phyloP scores from a whole-genome alignment of 1,140 invertebrate genomes.

The Paralvinella palmiformis region DNA sequence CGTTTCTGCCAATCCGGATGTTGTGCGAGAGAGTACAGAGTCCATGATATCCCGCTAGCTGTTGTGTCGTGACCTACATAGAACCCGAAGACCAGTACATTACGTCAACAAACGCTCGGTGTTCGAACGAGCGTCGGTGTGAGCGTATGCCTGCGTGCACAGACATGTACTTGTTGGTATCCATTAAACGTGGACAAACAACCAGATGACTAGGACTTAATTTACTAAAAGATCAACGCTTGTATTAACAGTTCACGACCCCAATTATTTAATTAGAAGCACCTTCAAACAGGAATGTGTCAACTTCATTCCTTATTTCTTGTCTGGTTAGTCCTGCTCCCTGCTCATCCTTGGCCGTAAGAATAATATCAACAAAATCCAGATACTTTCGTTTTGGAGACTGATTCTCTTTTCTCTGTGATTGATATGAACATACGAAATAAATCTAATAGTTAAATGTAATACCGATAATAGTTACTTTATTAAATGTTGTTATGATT shows the following conservation, averaged over 20 bases:
- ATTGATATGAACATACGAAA: too few species aligned
- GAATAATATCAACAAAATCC: conserved; percentile 18
- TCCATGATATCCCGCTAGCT: conserved; percentile 56
- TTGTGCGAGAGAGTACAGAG: conserved; percentile 66
- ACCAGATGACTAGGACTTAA: too few species aligned
- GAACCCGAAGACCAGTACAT: too few species aligned
- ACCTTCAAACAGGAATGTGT: conserved; percentile 36
- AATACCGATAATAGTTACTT: too few species aligned
- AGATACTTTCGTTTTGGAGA: conserved; percentile 1
- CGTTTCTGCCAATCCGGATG: conserved; percentile 68
- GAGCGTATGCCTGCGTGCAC: too few species aligned
- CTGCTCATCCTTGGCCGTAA: conserved; percentile 15
- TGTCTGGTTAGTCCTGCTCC: conserved; percentile 17
- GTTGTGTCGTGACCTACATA: conserved; percentile 21
- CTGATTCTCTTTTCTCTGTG: too few species aligned
- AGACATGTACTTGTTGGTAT: too few species aligned
- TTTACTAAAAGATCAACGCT: too few species aligned
- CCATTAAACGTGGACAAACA: too few species aligned
- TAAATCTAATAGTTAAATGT: too few species aligned
- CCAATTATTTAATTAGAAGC: neutral
- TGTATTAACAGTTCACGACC: neutral
- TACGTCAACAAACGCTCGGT: too few species aligned
- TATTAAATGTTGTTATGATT: neutral
- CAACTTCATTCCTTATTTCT: conserved; percentile 33
- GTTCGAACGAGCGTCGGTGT: too few species aligned